Evolutionary conservation across 2,113 vertebrate genomes (phyloP), one percentile per base, ranked within the genome.

Genomic region (Hirundichthys speculiger): DNA sequence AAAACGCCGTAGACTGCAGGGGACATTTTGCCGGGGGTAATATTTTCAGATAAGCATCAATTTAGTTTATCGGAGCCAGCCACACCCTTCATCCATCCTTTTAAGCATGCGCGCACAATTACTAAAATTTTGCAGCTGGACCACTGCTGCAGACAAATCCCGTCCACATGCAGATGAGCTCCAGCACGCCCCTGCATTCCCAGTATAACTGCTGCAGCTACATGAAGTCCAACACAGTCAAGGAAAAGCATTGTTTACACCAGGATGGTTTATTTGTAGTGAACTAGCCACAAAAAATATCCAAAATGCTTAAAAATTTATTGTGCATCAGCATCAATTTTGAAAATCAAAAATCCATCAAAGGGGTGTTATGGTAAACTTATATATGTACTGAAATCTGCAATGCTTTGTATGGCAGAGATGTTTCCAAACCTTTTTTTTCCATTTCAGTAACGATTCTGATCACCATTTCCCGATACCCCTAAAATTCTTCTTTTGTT

Each of bases 31-130:
- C n/a, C n/a, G n/a, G 24, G 49, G 46, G 57, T 43, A 12, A 55
- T 45, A 48, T 63, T 73, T 73, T 68, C 6, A 34, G 60, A 62
- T 56, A 59, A 59, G 54, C 40, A 24, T 70, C 49, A 47, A 48
- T 58, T 46, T 42, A 69, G 71, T 74, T 57, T n/a, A 46, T 62
- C 52, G 20, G 39, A 51, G 19, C 18, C 2, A 40, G 45, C 15
- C 50, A 24, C 61, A 57, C 15, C 42, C 4, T 64, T 41, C 22
- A 21, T 27, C n/a, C 38, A 48, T 30, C 10, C 7, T 41, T 40
- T 15, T n/a, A 51, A 21, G 15, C 14, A 49, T 45, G 9, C 15
- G 56, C 41, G 41, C 6, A 19, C 3, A 18, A 38, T 51, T 34
- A 20, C 27, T 14, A 72, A 52, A 13, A 38, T 12, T 19, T n/a